These are phyloP conservation scores for Proterorhinus semilunaris DNA, from an alignment of 2,113 vertebrate species.

Conservation along the genomic window DNA sequence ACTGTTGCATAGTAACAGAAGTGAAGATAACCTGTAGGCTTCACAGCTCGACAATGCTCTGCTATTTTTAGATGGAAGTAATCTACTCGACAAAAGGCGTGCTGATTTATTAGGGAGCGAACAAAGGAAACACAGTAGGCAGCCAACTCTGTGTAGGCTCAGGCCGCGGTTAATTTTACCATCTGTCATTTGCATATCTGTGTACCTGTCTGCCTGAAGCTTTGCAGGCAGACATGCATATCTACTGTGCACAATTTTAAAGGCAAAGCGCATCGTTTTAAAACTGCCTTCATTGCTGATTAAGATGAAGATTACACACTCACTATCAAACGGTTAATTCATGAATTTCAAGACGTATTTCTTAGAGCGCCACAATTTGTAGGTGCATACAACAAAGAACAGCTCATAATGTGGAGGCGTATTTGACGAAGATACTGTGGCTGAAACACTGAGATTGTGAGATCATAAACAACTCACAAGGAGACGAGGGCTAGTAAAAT, in stretches of 20 bases:
- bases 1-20: constrained; percentile 68
- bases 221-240: background rate
- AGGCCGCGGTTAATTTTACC: constrained; percentile 17
- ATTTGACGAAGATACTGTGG: background rate
- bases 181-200: constrained; percentile 30
- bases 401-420: constrained; percentile 1
- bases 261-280: background rate
- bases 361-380: background rate
- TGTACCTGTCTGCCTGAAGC: constrained; percentile 23
- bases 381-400: background rate
- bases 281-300: too few species aligned
- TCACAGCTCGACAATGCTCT: constrained; percentile 15
- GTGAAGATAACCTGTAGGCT: constrained; percentile 29
- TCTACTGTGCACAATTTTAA: background rate
- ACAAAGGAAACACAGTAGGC: constrained; percentile 8
- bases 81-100: constrained; percentile 31
- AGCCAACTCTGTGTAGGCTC: constrained; percentile 23
- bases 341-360: background rate
- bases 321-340: background rate
- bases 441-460: background rate
- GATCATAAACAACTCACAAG: background rate
- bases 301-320: background rate
- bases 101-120: constrained; percentile 25
- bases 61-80: constrained; percentile 38
- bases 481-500: background rate